Conservation (phyloP, 1,140 invertebrate genomes). For the Trachymyrmex septentrionalis region DNA sequence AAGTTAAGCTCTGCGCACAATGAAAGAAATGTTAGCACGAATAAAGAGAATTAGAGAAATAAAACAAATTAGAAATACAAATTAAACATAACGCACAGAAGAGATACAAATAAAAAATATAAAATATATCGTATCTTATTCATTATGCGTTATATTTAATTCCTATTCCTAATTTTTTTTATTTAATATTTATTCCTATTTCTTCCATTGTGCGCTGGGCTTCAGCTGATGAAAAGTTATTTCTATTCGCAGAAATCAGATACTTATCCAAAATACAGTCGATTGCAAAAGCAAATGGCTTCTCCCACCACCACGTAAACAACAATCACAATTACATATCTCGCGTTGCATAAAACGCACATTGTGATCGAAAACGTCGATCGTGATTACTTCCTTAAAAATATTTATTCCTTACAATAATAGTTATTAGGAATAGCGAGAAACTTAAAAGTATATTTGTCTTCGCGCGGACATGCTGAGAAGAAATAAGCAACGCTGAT, state of each 20-base stretch:
- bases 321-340: not conserved
- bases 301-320: not conserved
- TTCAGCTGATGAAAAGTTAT: not conserved
- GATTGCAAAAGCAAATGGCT: not conserved
- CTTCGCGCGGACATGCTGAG: not conserved
- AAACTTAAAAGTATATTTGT: not conserved
- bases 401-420: conserved; percentile 46
- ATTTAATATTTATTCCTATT: too few relatives aligned
- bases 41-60: too few relatives aligned
- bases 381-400: conserved; percentile 20
- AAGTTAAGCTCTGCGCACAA: not conserved
- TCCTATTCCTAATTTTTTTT: too few relatives aligned
- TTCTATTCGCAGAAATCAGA: conserved; percentile 43
- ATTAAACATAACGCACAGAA: too few relatives aligned
- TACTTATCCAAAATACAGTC: conserved; percentile 43
- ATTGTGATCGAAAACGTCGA: not conserved
- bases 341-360: not conserved
- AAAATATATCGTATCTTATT: too few relatives aligned
- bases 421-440: conserved; percentile 39
- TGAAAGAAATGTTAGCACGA: too few relatives aligned
- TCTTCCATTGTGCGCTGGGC: too few relatives aligned
- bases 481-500: conserved; percentile 18
- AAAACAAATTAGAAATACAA: too few relatives aligned
- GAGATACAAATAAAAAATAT: too few relatives aligned
- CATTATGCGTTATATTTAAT: too few relatives aligned